phyloP scores from a whole-genome alignment of 2,888 invertebrate genomes.

The Himalopsyche kuldschensis region DNA sequence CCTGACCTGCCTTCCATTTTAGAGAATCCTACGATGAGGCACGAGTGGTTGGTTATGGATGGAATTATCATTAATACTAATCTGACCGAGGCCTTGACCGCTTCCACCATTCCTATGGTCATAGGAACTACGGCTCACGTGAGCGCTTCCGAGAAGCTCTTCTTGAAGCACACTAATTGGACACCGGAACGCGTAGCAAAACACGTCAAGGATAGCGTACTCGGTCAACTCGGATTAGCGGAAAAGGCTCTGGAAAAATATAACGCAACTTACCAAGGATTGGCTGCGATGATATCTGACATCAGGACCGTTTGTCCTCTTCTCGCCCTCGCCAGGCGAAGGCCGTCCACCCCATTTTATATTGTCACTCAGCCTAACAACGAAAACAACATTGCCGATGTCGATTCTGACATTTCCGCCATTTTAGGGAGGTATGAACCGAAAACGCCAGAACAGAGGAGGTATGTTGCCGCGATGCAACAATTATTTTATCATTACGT shows the following conservation, averaged over 20 bases:
- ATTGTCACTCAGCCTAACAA: slow-evolving; percentile 69
- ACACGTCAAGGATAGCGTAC: slow-evolving; percentile 64
- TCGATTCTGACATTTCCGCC: slow-evolving; percentile 74
- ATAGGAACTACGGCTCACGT: slow-evolving; percentile 77
- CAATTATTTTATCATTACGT: slow-evolving; percentile 81
- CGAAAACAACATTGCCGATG: slow-evolving; percentile 53
- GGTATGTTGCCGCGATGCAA: slow-evolving; percentile 78
- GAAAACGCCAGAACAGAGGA: slow-evolving; percentile 70
- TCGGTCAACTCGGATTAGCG: slow-evolving; percentile 66
- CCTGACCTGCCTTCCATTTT: slow-evolving; percentile 56
- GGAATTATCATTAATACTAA: slow-evolving; percentile 69
- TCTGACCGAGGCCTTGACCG: slow-evolving; percentile 67
- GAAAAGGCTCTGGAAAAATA: slow-evolving; percentile 67
- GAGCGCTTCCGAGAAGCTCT: slow-evolving; percentile 65
- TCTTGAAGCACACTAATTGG: slow-evolving; percentile 66
- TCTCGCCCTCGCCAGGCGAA: slow-evolving; percentile 65
- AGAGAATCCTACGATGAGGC: slow-evolving; percentile 61
- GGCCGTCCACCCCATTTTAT: slow-evolving; percentile 70
- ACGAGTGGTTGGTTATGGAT: slow-evolving; percentile 79
- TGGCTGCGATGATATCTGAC: slow-evolving; percentile 75
- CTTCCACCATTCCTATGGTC: slow-evolving; percentile 52
- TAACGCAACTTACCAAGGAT: slow-evolving; percentile 68
- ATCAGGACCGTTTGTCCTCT: slow-evolving; percentile 80
- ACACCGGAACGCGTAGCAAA: slow-evolving; percentile 66
- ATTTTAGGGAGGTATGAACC: slow-evolving; percentile 78